Percentiles rank a stretch among this genome's conserved stretches.
Conservation (phyloP, 2,113 vertebrate species). For the Pedionomus torquatus region DNA sequence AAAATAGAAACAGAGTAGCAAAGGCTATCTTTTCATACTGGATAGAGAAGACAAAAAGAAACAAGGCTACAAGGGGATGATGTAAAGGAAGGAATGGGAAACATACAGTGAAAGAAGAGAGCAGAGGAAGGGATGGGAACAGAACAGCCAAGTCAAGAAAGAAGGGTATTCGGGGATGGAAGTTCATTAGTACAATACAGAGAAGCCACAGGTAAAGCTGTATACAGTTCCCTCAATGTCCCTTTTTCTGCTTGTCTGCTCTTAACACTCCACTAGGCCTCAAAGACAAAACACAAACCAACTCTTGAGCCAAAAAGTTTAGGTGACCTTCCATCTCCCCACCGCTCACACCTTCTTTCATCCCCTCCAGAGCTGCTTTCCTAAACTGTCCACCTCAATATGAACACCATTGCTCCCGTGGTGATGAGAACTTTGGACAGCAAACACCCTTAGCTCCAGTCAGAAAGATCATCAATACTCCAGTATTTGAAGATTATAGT, state of each 20-base stretch:
- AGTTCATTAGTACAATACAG: not conserved
- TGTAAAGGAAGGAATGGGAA: not conserved
- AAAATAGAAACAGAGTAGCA: not conserved
- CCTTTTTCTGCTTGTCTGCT: not conserved
- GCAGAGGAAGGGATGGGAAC: not conserved
- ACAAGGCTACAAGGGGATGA: not conserved
- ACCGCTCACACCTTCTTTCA: not conserved
- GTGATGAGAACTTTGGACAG: not conserved
- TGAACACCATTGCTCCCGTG: accelerated
- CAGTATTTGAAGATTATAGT: not conserved
- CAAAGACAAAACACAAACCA: not conserved
- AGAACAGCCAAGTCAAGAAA: not conserved
- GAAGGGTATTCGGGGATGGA: not conserved
- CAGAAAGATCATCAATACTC: not conserved
- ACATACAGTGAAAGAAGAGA: not conserved
- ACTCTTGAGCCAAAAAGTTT: not conserved
- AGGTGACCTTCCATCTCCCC: not conserved
- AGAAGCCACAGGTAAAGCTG: not conserved
- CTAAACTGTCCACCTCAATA: not conserved
- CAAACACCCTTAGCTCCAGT: not conserved
- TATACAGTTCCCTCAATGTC: not conserved
- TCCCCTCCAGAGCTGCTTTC: not conserved
- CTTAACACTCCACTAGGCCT: not conserved
- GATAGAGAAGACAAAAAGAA: not conserved
- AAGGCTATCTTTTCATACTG: not conserved